Evolutionary conservation across 2,888 invertebrate genomes (phyloP).

Genomic region (Reticulitermes lucifugus): DNA sequence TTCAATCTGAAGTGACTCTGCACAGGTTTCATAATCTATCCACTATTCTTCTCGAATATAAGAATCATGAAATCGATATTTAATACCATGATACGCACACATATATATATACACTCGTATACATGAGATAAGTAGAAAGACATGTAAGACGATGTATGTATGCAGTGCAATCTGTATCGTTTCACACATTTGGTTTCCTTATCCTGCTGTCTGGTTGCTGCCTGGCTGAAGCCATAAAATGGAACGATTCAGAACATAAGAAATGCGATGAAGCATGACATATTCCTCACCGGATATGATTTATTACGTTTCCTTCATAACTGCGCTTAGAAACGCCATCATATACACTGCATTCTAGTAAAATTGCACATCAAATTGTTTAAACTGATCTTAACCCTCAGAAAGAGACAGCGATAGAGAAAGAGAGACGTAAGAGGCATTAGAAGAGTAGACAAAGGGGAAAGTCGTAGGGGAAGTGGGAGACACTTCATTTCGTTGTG

Average conservation of each 20-base stretch:
- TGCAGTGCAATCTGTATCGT: neutral
- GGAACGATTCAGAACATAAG: neutral
- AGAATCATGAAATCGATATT: constrained; percentile 1
- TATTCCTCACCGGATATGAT: neutral
- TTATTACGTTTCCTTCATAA: neutral
- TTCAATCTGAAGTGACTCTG: neutral
- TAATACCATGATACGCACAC: neutral
- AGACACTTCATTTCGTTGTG: too few relatives aligned
- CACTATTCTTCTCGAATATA: neutral
- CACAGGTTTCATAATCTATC: neutral
- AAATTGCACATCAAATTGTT: too few relatives aligned
- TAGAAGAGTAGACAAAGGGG: too few relatives aligned
- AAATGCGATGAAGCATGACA: neutral
- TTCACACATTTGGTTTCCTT: neutral
- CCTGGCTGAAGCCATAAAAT: constrained; percentile 1
- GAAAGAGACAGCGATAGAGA: too few relatives aligned
- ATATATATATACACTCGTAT: neutral
- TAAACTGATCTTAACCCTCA: too few relatives aligned
- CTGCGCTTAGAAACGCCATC: neutral
- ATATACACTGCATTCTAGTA: too few relatives aligned
- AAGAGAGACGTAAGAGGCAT: too few relatives aligned
- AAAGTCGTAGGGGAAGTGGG: too few relatives aligned
- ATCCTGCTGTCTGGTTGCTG: neutral
- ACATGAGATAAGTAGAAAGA: neutral
- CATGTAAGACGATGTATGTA: neutral